Conservation (phyloP, 2,888 invertebrate species). For the Hydriomena furcata region DNA sequence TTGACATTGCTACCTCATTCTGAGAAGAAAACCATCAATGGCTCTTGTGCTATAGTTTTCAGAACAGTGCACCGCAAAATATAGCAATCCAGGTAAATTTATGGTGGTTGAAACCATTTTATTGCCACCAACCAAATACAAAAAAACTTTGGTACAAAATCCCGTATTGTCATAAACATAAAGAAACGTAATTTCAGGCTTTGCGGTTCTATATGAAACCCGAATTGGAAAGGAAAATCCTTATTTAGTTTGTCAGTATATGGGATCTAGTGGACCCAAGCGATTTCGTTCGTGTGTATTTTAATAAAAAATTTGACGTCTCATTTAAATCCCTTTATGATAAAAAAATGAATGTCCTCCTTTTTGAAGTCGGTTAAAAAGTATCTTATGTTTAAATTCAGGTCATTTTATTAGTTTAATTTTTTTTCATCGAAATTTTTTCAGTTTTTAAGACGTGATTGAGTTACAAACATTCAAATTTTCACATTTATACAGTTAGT, state of each 20-base stretch:
- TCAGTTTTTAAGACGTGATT: too few species aligned
- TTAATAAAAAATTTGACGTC: too few species aligned
- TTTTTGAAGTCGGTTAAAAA: too few species aligned
- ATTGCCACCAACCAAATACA: slow-evolving; percentile 15
- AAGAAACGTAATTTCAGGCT: slow-evolving; percentile 9
- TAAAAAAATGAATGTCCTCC: too few species aligned
- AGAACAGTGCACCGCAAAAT: slow-evolving; percentile 17
- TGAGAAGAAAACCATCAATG: neutral
- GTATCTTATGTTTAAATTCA: too few species aligned
- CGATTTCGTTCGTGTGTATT: too few species aligned
- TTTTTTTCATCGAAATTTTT: too few species aligned
- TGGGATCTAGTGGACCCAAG: too few species aligned
- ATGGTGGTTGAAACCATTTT: slow-evolving; percentile 8
- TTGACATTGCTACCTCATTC: neutral
- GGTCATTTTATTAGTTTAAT: too few species aligned
- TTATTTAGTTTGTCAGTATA: slow-evolving; percentile 2
- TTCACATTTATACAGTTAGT: too few species aligned
- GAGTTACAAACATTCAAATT: too few species aligned
- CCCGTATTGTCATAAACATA: slow-evolving; percentile 14
- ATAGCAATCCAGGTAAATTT: slow-evolving; percentile 18
- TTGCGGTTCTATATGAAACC: neutral
- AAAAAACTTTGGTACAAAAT: slow-evolving; percentile 18
- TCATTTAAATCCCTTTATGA: too few species aligned
- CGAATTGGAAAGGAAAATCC: neutral
- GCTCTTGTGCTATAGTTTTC: slow-evolving; percentile 7